Evolutionary conservation across 2,888 invertebrate species (phyloP), one percentile per base, ranked within the genome.

Genomic region (Pachydiplax longipennis): DNA sequence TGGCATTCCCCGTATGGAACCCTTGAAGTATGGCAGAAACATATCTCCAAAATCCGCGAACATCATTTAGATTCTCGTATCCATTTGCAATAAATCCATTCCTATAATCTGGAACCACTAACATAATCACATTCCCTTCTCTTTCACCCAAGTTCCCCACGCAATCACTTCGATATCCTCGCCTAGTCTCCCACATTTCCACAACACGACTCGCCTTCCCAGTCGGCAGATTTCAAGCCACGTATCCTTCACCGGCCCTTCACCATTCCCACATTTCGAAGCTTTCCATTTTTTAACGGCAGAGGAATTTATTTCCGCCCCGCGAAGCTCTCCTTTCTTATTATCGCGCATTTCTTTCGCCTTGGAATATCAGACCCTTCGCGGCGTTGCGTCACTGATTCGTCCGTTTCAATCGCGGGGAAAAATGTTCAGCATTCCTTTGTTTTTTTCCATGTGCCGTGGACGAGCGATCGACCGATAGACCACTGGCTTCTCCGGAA

Each of bases 241-340:
- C 87, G 4, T 40, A 87, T 61, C 87, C 40, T 87, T 87, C 61
- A 87, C 61, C 87, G 61, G 31, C 31, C 83, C 83, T 31, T 58
- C 53, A 83, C 58, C 31, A 53, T 58, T 83, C 25, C 48, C 25
- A 35, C 35, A 44, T 83, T 58, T 58, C 58, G 4, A 3, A 83
- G 12, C n/a, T 13, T 31, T 6, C 25, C 73, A 31, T 73, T 73
- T 73, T 73, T 73, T 73, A 73, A n/a, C 25, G 31, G 31, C n/a
- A 53, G 8, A 6, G 35, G 83, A 58, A 83, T 83, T 83, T 83
- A 83, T 83, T 58, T 35, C 53, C 83, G 31, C 13, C 35, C 37
- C 35, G 73, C 73, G 73, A 73, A 73, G 65, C 25, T 31, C 73
- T 73, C 73, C 13, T 31, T 31, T 73, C 73, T 13, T 13, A 73